Base-by-base conservation (phyloP, 2,888 invertebrate genomes). In the Hydrotaea diabolus region DNA sequence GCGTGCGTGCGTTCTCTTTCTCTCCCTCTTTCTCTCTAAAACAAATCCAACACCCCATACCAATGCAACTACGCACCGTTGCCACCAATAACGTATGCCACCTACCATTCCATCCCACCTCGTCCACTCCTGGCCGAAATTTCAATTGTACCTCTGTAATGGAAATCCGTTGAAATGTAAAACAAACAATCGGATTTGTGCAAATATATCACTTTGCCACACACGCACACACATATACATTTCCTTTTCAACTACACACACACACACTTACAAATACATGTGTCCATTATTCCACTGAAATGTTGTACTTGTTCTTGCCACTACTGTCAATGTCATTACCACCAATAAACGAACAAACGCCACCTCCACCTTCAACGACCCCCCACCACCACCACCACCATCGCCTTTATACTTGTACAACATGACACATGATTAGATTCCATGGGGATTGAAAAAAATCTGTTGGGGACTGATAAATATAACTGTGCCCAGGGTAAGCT, bases 401-500 rank as follows among this genome's bases (percentile, higher is more conserved):
- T 80, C 71, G 71, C 17, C 75, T 66, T 57, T 74, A 21, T 36
- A 43, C 72, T 17, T 39, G 71, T 71, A 57, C 66, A 23, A 80
- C 73, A 78, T 75, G 49, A 72, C 64, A 72, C 64, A 72, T 77
- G 87, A 86, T 88, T 91, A 92, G 92, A 92, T 93, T 90, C 92
- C 92, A 91, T 93, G 92, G 92, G 92, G 92, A 89, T 92, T 93
- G 89, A 93, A 92, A 92, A 93, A 92, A 92, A 93, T 93, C 90
- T 93, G 92, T 92, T 92, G 92, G 92, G 92, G 92, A 89, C 91
- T 93, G 87, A 92, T 93, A 89, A 92, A 92, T 91, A 93, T 93
- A 89, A 93, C 92, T 87, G 92, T 93, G 88, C 92, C 92, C 89
- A 90, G 92, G 92, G 92, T 93, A 93, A 93, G 92, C 91, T 89